These are phyloP conservation scores for Merluccius polli DNA, from an alignment of 2,797 vertebrate species.

Conservation along the genomic window DNA sequence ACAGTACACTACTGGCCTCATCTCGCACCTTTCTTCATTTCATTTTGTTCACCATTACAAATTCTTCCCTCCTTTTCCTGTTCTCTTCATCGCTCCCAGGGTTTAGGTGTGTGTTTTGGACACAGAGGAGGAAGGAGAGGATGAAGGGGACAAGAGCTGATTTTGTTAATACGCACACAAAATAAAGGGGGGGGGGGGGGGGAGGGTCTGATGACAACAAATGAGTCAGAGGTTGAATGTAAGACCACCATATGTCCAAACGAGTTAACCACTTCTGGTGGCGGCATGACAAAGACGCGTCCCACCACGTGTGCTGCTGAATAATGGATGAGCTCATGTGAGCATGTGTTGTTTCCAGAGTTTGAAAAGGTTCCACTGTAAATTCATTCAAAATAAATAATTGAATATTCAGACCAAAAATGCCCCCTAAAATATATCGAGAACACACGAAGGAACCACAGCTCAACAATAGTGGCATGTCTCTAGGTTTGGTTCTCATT, in stretches of 20 bases:
- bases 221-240: constrained; percentile 16
- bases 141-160: neutral
- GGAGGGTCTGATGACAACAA: constrained; percentile 17
- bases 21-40: neutral
- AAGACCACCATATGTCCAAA: neutral
- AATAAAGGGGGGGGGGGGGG: neutral
- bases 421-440: neutral
- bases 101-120: constrained; percentile 6
- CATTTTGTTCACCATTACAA: neutral
- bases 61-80: constrained; percentile 9
- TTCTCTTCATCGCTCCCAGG: constrained; percentile 5
- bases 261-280: neutral
- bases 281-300: neutral
- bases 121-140: constrained; percentile 1
- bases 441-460: neutral
- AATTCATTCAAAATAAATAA: neutral
- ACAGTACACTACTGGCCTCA: neutral
- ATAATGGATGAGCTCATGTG: neutral
- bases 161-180: too few species aligned
- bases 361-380: neutral
- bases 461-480: neutral
- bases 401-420: neutral
- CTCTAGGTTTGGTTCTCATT: neutral
- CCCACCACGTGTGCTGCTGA: neutral
- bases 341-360: neutral